Conservation (phyloP, 2,888 invertebrate genomes). For the Brachynemurus nebulosus region DNA sequence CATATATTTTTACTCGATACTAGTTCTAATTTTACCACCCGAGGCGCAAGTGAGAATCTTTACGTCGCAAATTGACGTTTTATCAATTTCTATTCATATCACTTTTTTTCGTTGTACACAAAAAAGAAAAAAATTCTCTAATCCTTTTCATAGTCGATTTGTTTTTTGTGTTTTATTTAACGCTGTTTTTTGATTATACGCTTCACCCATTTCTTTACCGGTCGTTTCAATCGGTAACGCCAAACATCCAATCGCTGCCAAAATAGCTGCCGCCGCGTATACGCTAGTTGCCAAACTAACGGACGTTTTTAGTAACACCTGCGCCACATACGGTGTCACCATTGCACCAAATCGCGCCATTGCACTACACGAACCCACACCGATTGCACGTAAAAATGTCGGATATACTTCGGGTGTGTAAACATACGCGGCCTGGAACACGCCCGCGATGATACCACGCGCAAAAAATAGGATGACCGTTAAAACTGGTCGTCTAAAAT, state of each 20-base stretch:
- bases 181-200: constrained; percentile 27
- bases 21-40: too few species aligned
- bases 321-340: constrained; percentile 87
- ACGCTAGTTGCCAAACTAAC: constrained; percentile 58
- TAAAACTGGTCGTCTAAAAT: constrained; percentile 53
- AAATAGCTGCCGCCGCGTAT: constrained; percentile 60
- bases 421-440: constrained; percentile 91
- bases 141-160: too few species aligned
- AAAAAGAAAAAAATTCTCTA: too few species aligned
- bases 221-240: constrained; percentile 75
- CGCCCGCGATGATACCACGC: constrained; percentile 82
- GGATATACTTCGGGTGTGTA: constrained; percentile 95
- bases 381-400: constrained; percentile 73
- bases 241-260: constrained; percentile 64
- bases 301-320: constrained; percentile 68
- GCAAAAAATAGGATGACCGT: constrained; percentile 78
- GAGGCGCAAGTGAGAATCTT: too few species aligned
- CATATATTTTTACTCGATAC: too few species aligned
- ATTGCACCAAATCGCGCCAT: constrained; percentile 87
- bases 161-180: too few species aligned
- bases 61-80: too few species aligned
- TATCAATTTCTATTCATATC: too few species aligned
- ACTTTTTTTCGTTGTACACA: too few species aligned
- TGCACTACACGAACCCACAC: constrained; percentile 85
- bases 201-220: constrained; percentile 52